These are phyloP conservation scores for Glareola pratincola DNA, from an alignment of 2,113 vertebrate genomes.

Conservation along the genomic window DNA sequence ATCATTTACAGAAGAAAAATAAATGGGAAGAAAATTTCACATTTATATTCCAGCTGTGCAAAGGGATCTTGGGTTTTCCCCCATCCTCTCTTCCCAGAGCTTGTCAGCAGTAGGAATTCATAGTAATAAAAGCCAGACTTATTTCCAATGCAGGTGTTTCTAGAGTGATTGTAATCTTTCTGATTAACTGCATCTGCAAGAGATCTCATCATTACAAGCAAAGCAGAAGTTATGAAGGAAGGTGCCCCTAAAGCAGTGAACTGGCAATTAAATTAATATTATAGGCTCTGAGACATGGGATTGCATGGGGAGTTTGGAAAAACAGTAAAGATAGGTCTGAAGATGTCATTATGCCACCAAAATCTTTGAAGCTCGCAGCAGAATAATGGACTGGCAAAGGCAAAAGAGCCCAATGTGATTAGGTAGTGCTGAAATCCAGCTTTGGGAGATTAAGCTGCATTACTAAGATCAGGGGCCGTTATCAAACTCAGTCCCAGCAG, in stretches of 20 bases:
- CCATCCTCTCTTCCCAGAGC: constrained; percentile 1
- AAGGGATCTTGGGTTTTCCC: constrained; percentile 44
- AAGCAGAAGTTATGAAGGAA: constrained; percentile 23
- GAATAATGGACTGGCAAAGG: neutral
- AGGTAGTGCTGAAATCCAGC: constrained; percentile 38
- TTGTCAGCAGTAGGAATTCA: constrained; percentile 63
- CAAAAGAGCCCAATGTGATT: neutral
- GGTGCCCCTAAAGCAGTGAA: neutral
- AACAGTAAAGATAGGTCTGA: neutral
- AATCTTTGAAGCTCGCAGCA: neutral
- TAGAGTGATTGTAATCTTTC: constrained; percentile 58
- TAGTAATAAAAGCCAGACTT: constrained; percentile 65
- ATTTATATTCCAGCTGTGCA: constrained; percentile 66
- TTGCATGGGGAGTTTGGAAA: neutral
- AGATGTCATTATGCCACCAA: constrained; percentile 31
- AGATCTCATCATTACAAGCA: constrained; percentile 33
- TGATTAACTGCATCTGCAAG: constrained; percentile 60
- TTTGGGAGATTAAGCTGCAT: constrained; percentile 26
- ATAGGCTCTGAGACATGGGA: neutral
- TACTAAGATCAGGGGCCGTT: neutral
- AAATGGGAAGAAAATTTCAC: constrained; percentile 53
- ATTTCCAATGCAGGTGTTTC: constrained; percentile 65
- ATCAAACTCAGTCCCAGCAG: constrained; percentile 4
- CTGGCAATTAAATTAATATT: neutral
- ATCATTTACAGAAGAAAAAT: constrained; percentile 52